Conservation (phyloP, 1,140 invertebrate genomes). For the Diachasma alloeum region DNA sequence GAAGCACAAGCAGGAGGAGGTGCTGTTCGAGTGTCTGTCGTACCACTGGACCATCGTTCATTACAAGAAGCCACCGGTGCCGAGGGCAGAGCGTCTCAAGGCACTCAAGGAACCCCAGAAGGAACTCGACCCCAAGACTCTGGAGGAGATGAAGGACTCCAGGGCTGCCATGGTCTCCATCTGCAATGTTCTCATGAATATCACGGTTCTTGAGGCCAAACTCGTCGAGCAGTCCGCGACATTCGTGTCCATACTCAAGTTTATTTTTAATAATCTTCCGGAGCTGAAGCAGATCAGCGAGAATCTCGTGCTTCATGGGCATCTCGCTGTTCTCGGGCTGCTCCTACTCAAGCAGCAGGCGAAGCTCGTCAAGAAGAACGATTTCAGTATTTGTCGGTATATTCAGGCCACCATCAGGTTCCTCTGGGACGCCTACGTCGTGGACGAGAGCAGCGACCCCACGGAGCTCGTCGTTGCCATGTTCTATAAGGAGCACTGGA, state of each 20-base stretch:
- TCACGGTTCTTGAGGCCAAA: conserved; percentile 86
- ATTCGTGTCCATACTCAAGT: conserved; percentile 84
- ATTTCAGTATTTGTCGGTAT: conserved; percentile 87
- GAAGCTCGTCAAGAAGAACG: conserved; percentile 82
- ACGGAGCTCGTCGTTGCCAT: conserved; percentile 82
- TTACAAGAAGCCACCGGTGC: conserved; percentile 83
- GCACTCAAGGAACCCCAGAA: conserved; percentile 76
- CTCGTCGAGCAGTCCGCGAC: conserved; percentile 78
- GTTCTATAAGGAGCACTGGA: conserved; percentile 86
- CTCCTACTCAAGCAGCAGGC: conserved; percentile 85
- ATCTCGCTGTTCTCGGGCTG: conserved; percentile 83
- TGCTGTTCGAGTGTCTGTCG: conserved; percentile 79
- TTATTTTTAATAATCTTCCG: conserved; percentile 86
- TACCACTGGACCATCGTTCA: conserved; percentile 88
- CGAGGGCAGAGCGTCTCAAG: conserved; percentile 79
- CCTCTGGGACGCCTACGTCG: conserved; percentile 90
- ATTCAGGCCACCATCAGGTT: conserved; percentile 88
- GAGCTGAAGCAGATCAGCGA: conserved; percentile 83
- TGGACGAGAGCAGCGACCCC: conserved; percentile 86
- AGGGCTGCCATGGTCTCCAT: conserved; percentile 84
- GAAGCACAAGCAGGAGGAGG: conserved; percentile 80
- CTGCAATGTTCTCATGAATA: conserved; percentile 92
- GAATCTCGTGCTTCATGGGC: conserved; percentile 84
- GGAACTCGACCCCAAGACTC: conserved; percentile 74
- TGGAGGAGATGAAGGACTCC: conserved; percentile 85